These are phyloP conservation scores for Sebastes matsubarae DNA, from an alignment of 2,797 vertebrate species.

Conservation along the genomic window DNA sequence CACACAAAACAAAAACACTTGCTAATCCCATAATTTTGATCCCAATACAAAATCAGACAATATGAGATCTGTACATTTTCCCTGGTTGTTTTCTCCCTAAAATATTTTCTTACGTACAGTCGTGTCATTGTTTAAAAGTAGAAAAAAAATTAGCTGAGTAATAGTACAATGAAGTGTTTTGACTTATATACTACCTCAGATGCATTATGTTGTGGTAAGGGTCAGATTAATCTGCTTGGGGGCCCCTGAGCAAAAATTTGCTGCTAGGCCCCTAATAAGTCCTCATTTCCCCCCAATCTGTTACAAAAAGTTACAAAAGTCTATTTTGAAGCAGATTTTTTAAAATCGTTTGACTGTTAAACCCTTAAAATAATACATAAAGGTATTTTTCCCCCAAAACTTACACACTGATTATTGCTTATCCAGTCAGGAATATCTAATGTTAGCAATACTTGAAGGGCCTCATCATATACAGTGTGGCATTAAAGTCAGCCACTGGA, in stretches of 20 bases:
- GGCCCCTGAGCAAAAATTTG: background rate
- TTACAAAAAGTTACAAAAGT: too few relatives aligned
- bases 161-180: background rate
- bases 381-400: background rate
- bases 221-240: background rate
- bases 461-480: background rate
- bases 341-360: background rate
- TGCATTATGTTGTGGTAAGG: background rate
- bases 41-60: background rate
- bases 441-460: background rate
- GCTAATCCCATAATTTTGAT: background rate
- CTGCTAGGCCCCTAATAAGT: too few relatives aligned
- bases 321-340: background rate
- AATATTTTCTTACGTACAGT: background rate
- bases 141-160: fast-evolving
- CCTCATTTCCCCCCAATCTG: too few relatives aligned
- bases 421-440: background rate
- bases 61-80: background rate
- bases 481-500: background rate
- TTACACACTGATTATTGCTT: background rate
- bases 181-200: background rate
- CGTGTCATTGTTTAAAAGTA: background rate
- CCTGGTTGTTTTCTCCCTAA: too few relatives aligned
- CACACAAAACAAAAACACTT: background rate
- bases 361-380: background rate